Evolutionary conservation across 2,113 vertebrate genomes (phyloP).

Genomic region (Raja brachyura): DNA sequence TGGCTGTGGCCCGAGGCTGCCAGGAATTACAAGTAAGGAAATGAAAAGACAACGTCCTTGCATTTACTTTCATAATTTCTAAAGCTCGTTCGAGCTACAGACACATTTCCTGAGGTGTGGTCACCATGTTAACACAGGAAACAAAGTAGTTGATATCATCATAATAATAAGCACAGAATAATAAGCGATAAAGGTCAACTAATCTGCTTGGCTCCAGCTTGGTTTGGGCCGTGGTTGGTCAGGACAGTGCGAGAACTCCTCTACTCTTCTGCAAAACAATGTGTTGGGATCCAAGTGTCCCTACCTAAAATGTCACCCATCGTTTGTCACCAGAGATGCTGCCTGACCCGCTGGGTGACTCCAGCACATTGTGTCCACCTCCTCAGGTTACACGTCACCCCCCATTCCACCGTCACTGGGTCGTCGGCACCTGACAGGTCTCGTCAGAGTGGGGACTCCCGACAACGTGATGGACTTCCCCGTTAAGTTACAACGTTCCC

Average conservation of each 20-base stretch:
- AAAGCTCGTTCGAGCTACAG: not conserved
- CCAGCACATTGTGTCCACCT: no score
- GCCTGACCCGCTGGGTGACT: no score
- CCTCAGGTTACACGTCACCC: no score
- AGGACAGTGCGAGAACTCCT: not conserved
- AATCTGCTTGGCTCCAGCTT: not conserved
- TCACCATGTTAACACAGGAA: not conserved
- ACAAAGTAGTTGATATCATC: not conserved
- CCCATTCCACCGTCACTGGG: not conserved
- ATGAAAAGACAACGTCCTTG: not conserved
- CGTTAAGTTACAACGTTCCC: not conserved
- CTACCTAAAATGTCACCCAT: no score
- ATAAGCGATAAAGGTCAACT: not conserved
- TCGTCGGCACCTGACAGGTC: not conserved
- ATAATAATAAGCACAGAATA: not conserved
- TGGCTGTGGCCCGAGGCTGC: not conserved
- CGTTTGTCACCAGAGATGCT: no score
- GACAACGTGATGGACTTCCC: not conserved
- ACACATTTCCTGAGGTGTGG: not conserved
- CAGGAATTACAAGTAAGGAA: not conserved
- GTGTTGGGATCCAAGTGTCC: no score
- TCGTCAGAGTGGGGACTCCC: not conserved
- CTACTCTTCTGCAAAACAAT: not conserved
- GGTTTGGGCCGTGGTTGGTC: not conserved
- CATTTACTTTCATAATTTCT: not conserved